Evolutionary conservation across 2,797 vertebrate species (phyloP), one percentile per base, ranked within the genome.

Genomic region (Danio jaintianensis): DNA sequence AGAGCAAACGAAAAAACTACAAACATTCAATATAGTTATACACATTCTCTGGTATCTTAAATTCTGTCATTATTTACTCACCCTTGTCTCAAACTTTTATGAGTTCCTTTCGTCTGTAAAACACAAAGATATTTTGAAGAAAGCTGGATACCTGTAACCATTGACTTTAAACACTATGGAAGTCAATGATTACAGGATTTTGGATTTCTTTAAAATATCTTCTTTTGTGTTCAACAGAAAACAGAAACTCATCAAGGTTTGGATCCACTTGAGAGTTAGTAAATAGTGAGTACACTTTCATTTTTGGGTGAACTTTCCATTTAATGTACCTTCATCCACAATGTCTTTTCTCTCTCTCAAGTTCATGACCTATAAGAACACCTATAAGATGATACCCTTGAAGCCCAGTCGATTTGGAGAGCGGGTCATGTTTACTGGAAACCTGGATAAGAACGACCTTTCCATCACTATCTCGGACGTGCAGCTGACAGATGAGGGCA

Each of bases 371-470:
- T 99, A 94, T 82, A 96, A 96, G 75, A 96, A 87, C 78, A 11
- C 48, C 12, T 52, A 52, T 13, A 96, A 94, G 90, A 93, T 97
- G 90, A 90, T 94, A 56, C 90, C 95, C 45, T 82, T 95, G 85
- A 94, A 90, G 71, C 88, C 94, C 3, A 93, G 93, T 0, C 93
- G 90, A 22, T 98, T 99, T 36, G 94, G 93, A 80, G 96, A 96
- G 1, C 93, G 98, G 0, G 96, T 99, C 75, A 90, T 89, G 87
- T 99, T 99, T 92, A 93, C 92, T 0, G 98, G 98, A 38, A 98
- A 97, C 90, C 93, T 96, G 77, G 95, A 93, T 38, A 98, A 96
- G 88, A 94, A 98, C 0, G 97, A 99, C 0, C 91, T 98, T 82
- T 96, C 97, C 0, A 95, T 99, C 91, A 97, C 93, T 0, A 93